Evolutionary conservation across 1,140 invertebrate species (phyloP), one percentile per base, ranked within the genome.

Genomic region (Gonioctena quinquepunctata): DNA sequence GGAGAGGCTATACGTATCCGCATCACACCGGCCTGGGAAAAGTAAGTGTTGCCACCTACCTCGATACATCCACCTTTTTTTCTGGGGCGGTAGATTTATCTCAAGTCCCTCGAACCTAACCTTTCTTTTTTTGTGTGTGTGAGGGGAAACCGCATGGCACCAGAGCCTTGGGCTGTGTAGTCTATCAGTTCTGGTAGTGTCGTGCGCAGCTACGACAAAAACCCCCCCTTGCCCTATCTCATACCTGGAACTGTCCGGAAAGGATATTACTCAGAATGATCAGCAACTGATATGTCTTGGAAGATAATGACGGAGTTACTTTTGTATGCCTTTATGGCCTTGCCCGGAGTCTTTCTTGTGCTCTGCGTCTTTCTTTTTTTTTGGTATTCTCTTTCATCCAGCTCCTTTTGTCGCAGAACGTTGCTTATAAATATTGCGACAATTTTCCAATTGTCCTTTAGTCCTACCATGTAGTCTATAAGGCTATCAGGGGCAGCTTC

Each of bases 401-500:
- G 2, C 42, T 68, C 26, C 28, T 68, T 68, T 8, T 3, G 6
- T 16, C 5, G 0, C 66, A 68, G 59, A 22, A 68, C 33, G 5
- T 2, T 59, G 13, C 48, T 26, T 21, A 68, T 13, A 54, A 59
- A 28, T 13, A n/a, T 26, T 16, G 27, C 52, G 1, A 26, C 26
- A 8, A 33, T 23, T 23, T 21, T 68, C 54, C 52, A 67, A 7
- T n/a, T 48, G 21, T 68, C 50, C 21, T 57, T 7, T 7, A 11
- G 27, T 23, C 27, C 22, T 0, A 68, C 5, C 66, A 68, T 68
- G 25, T n/a, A 4, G 1, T 33, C 19, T 8, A 68, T 48, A 16
- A 68, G n/a, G 23, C 33, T 68, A 11, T 59, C 25, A 3, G 6
- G 6, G n/a, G 0, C 80, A 52, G 85, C 85, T 0, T 83, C 83